phyloP scores from a whole-genome alignment of 2,888 invertebrate species.

The Biston betularia region DNA sequence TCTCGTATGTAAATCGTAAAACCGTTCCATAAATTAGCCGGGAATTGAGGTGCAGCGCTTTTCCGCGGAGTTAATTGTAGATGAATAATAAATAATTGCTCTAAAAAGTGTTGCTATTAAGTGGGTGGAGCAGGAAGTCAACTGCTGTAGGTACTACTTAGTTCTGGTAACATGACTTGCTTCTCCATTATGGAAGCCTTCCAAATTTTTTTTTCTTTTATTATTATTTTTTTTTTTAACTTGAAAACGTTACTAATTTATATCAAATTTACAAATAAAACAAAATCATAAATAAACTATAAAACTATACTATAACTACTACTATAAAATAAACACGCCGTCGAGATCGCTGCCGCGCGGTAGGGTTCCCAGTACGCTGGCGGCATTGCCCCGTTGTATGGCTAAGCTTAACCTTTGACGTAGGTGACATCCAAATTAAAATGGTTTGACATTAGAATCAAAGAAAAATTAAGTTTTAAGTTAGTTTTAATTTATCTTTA shows the following conservation, averaged over 20 bases:
- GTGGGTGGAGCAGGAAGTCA: conserved; percentile 45
- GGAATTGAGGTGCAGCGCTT: conserved; percentile 48
- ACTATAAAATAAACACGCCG: too few species aligned
- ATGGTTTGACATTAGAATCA: conserved; percentile 4
- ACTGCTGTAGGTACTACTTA: conserved; percentile 27
- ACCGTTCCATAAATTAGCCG: conserved; percentile 50
- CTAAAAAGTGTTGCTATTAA: conserved; percentile 41
- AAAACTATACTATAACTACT: too few species aligned
- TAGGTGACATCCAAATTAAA: conserved; percentile 14
- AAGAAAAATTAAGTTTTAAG: neutral
- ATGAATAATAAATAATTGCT: conserved; percentile 51
- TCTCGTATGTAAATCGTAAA: conserved; percentile 51
- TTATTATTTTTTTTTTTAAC: too few species aligned
- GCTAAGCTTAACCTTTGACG: too few species aligned
- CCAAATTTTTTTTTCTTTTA: too few species aligned
- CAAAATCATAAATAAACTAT: too few species aligned
- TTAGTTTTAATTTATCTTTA: too few species aligned
- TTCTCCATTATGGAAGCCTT: conserved; percentile 12
- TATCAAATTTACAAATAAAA: too few species aligned
- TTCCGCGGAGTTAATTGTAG: conserved; percentile 50
- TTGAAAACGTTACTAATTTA: too few species aligned
- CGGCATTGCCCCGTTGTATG: too few species aligned
- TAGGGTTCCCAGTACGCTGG: too few species aligned
- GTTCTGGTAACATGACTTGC: conserved; percentile 21
- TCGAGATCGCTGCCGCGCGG: too few species aligned